Base-by-base conservation (phyloP, 2,797 vertebrate species). In the Pangasius krempfi region DNA sequence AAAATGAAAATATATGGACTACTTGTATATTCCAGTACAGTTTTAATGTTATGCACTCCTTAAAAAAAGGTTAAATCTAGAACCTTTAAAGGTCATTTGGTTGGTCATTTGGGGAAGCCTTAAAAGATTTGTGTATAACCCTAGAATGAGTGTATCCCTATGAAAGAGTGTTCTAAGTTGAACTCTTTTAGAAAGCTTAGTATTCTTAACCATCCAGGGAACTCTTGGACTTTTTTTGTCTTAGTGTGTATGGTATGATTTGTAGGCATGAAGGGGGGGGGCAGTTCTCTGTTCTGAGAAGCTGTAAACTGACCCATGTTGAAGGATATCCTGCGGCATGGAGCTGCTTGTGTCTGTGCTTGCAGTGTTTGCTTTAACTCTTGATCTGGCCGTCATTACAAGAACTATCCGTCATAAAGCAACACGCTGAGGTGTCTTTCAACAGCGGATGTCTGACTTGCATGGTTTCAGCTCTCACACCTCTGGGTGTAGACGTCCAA, bases 401-500 rank as follows among this genome's bases (percentile, higher is more conserved):
- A 81, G 88, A 87, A 54, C 85, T 56, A 90, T 90, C 78, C 87
- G 89, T 91, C 87, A 89, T 70, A 66, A 86, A 91, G 90, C 86
- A 85, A 89, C 90, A 89, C 73, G 47, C 88, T 82, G 91, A 81
- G 86, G 76, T 87, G 87, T 91, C 90, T 92, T 92, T 92, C 89
- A 91, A 82, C 89, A 88, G 91, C 40, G 87, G 89, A 91, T 85
- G 90, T 88, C 91, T 89, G 86, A 78, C 81, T 47, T 33, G 68
- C 86, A 78, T 27, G 27, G 62, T 86, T 85, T 88, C 85, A 54
- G 58, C 66, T 87, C 82, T 76, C 54, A 68, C 78, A 88, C 86
- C 85, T 75, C 75, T 75, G 52, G 84, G 70, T 81, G 79, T 66
- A 75, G 90, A 62, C 79, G 40, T 84, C 54, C 50, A 30, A 86